Percentiles rank a stretch among this genome's conserved stretches.
phyloP scores from a whole-genome alignment of 2,113 vertebrate genomes.

The Athene cunicularia region DNA sequence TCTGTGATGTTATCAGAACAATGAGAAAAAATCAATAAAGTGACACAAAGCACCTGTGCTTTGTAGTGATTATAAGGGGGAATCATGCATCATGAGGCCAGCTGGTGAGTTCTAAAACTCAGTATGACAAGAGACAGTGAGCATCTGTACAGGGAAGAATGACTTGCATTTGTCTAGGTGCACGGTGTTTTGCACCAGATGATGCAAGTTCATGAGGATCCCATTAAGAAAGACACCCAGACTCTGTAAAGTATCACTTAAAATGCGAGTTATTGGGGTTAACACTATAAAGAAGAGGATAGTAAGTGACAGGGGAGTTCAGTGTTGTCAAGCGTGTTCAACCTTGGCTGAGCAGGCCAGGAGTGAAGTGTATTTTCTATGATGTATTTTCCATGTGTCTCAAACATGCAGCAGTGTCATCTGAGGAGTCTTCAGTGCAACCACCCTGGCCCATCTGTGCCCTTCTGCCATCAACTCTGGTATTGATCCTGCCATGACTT shows the following conservation, averaged over 20 bases:
- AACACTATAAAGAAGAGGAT: background rate
- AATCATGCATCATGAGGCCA: background rate
- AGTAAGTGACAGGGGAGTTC: background rate
- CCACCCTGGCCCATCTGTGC: background rate
- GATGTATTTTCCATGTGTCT: background rate
- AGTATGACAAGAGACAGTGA: background rate
- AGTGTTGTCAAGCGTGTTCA: background rate
- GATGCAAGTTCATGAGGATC: accelerated
- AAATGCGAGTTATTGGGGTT: background rate
- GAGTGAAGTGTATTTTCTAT: background rate
- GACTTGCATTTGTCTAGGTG: background rate
- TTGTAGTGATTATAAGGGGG: background rate
- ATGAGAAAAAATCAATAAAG: background rate
- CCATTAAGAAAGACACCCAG: background rate
- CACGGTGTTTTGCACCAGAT: background rate
- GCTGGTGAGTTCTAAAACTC: background rate
- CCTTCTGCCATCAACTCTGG: background rate
- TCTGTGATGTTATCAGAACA: background rate
- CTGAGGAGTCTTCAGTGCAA: background rate
- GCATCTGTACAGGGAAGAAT: background rate
- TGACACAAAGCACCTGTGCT: background rate
- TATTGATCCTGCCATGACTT: background rate
- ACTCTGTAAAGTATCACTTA: background rate
- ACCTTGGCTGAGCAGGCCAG: background rate
- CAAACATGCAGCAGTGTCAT: background rate